Conservation (phyloP, 2,797 vertebrate species). For the Vespertilio murinus region DNA sequence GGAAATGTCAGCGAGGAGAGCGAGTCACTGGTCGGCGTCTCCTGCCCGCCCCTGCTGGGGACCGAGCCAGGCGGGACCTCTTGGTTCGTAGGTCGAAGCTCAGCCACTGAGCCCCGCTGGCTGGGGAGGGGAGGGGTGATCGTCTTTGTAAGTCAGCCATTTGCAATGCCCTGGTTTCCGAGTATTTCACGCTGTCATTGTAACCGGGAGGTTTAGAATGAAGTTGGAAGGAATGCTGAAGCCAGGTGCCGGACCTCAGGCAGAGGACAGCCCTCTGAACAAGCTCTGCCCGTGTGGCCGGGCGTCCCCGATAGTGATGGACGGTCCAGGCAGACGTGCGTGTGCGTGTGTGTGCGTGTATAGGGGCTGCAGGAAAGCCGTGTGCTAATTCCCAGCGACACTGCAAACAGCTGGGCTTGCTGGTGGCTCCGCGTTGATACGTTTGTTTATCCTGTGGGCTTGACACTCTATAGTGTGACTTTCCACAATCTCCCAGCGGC, state of each 20-base stretch:
- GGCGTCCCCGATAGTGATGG: neutral
- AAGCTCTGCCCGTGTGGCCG: neutral
- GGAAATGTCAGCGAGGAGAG: too few species aligned
- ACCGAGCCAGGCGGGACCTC: too few species aligned
- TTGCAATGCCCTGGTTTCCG: neutral
- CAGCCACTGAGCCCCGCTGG: too few species aligned
- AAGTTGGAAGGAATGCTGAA: neutral
- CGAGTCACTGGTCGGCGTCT: too few species aligned
- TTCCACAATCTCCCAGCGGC: constrained; percentile 14
- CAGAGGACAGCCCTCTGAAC: neutral
- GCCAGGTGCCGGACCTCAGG: neutral
- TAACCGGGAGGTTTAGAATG: neutral
- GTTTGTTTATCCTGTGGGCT: constrained; percentile 28
- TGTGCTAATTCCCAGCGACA: neutral
- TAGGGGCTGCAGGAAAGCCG: neutral
- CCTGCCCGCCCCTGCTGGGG: too few species aligned
- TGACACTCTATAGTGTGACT: constrained; percentile 45
- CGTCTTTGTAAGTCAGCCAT: neutral
- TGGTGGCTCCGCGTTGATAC: neutral
- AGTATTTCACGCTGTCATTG: neutral
- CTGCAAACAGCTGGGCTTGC: neutral
- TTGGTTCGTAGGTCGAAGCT: too few species aligned
- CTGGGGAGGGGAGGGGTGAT: neutral
- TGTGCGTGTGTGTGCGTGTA: too few species aligned
- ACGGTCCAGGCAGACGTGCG: neutral